Evolutionary conservation across 2,888 invertebrate genomes (phyloP), one percentile per base, ranked within the genome.

Genomic region (Trichacis sp.): DNA sequence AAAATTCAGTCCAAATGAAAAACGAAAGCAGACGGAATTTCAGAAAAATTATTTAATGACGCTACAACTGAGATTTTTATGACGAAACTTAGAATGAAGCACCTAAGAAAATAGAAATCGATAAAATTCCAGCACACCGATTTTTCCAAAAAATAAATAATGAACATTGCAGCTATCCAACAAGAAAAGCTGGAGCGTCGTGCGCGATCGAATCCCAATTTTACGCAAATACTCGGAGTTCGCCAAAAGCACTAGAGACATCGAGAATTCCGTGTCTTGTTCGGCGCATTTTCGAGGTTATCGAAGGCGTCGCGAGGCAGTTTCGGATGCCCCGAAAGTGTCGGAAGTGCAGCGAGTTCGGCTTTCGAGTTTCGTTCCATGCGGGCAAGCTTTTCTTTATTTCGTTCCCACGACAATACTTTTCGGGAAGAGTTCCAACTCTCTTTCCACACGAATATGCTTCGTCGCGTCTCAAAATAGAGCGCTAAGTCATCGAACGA

Each of bases 401-500:
- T 55, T 59, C 58, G 30, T 55, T 58, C 58, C 47, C 55, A 51
- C 20, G 58, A 59, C 54, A 64, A 55, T 54, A 59, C 51, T 58
- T 54, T 11, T 33, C n/a, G 11, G 24, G 47, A 42, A 33, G 33
- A 6, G 33, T 33, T 33, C 33, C 33, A 45, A 46, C 52, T 30
- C 42, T 30, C 18, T 24, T 38, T 38, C 17, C 45, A 46, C 11
- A 33, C 33, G 33, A 33, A 33, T 33, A 33, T 33, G 33, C 33
- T 33, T n/a, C 33, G n/a, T 33, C 33, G 33, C 33, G 33, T 33
- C 33, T 33, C 8, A 2, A n/a, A 33, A 33, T 33, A 33, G 9
- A 33, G 33, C 11, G 33, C 33, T 3, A 6, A 33, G n/a, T 33
- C 33, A 24, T 24, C 24, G 24, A n/a, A 33, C 11, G n/a, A n/a